Evolutionary conservation across 92 coral and sea anemone species (phyloP), one percentile per base, ranked within the genome.

Genomic region (Phenganax stokvisi): DNA sequence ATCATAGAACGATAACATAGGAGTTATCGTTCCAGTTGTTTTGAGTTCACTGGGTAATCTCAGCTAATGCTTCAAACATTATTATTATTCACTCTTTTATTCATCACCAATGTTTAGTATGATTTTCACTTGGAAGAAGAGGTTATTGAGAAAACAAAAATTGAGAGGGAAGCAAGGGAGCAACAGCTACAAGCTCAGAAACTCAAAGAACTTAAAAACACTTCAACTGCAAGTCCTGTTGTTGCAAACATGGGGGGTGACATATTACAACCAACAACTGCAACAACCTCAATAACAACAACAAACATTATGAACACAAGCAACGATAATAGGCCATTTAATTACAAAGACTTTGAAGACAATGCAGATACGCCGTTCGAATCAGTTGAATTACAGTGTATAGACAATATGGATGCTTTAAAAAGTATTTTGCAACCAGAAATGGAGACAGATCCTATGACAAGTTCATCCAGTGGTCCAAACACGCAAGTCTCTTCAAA

Each of bases 331-430:
- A 89, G 87, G 62, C 72, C 88, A 31, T 85, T 96, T 83, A 93
- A 96, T 86, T 84, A 92, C 53, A 88, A 97, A 83, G 99, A 96
- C 88, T 96, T 96, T 90, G 99, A 96, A 72, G 90, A 89, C 30
- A 87, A 87, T 73, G 85, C 91, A 16, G 86, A 93, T 54, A 84
- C 93, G 29, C 99, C 99, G 56, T 96, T 96, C 89, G 99, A 96
- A 65, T 92, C 90, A 60, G 99, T 96, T 20, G 99, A 96, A 85
- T 84, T 96, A 51, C 99, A 96, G 71, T 88, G 91, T 13, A 96
- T 96, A 30, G 92, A 96, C 89, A 97, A 96, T 72, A 56, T 96
- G 87, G 99, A 96, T 89, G 99, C 86, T 57, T 83, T 96, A 15
- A 96, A 96, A 73, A 89, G 90, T 83, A 91, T 92, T 66, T 86